Conservation (phyloP, 2,797 vertebrate species). For the Mallotus villosus region DNA sequence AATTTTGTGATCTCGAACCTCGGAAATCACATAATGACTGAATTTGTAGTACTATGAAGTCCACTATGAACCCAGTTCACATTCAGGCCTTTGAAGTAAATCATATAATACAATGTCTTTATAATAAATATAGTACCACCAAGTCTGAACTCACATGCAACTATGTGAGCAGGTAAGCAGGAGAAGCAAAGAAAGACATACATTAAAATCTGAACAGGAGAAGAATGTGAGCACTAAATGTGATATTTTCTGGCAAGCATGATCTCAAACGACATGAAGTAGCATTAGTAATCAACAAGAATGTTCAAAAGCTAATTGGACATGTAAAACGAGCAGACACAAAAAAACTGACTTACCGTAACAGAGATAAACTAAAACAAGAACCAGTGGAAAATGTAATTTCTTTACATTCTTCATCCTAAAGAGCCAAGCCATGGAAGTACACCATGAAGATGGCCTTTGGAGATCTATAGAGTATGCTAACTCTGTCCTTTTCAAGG, state of each 20-base stretch:
- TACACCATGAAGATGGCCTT: constrained; percentile 59
- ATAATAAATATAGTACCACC: constrained; percentile 9
- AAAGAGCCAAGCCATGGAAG: constrained; percentile 52
- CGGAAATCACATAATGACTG: constrained; percentile 1
- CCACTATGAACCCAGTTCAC: background rate
- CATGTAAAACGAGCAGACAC: constrained; percentile 6
- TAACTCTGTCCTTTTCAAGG: constrained; percentile 61
- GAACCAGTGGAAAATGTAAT: constrained; percentile 65
- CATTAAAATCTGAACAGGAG: constrained; percentile 17
- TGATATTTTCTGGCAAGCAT: background rate
- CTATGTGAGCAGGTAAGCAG: constrained; percentile 40
- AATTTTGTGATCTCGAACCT: constrained; percentile 17
- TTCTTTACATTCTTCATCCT: constrained; percentile 83
- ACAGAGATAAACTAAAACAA: constrained; percentile 78
- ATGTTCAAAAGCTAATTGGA: background rate
- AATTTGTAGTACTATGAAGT: background rate
- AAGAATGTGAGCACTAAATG: background rate
- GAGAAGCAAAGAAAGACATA: constrained; percentile 17
- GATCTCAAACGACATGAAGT: background rate
- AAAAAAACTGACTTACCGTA: constrained; percentile 81
- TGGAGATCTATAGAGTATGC: background rate
- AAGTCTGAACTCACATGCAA: constrained; percentile 70
- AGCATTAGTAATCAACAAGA: constrained; percentile 17
- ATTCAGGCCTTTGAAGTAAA: constrained; percentile 1
- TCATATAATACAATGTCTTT: background rate